Base-by-base conservation (phyloP, 2,113 vertebrate genomes). In the Lamprotornis superbus region DNA sequence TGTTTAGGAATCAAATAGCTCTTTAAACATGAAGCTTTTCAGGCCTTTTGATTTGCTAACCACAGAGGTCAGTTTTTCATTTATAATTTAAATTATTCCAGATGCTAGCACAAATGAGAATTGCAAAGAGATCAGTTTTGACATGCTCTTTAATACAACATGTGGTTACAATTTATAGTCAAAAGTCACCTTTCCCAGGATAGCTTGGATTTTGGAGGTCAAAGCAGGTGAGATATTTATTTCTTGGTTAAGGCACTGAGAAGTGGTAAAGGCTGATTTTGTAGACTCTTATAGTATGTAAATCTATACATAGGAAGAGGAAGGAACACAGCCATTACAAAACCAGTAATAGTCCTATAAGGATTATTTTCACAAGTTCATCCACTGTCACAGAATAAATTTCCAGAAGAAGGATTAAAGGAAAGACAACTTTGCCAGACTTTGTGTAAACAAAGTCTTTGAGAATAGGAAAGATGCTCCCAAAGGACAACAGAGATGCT, bases 31-130 rank as follows among this genome's bases (percentile, higher is more conserved):
- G 5, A 64, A 83, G 53, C 1, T 15, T 90, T 90, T 86, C 40
- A 56, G 70, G 39, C 31, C 44, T 70, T 91, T 94, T 94, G 59
- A 89, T 93, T 95, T 84, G 59, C 49, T 93, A 95, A 93, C 83
- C 79, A 96, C 76, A 90, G 40, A 87, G 84, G 63, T 89, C 89
- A 85, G 70, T 28, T 94, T 94, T 95, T 94, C 23, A 92, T 91
- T 93, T 91, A 65, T 91, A 82, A 82, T 91, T 91, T 96, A 96
- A 93, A 92, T 87, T 95, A 69, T 93, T 94, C 89, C 83, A 94
- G 87, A 95, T 87, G 83, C 61, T 77, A 73, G 35, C 63, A 70
- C 52, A 94, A 91, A 95, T 47, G n/a, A 84, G 55, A 94, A 91
- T 76, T 91, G 53, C 57, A 73, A 89, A 73, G 69, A 82, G 8